Evolutionary conservation across 2,888 invertebrate species (phyloP).

Genomic region (Campopleginae sp.): DNA sequence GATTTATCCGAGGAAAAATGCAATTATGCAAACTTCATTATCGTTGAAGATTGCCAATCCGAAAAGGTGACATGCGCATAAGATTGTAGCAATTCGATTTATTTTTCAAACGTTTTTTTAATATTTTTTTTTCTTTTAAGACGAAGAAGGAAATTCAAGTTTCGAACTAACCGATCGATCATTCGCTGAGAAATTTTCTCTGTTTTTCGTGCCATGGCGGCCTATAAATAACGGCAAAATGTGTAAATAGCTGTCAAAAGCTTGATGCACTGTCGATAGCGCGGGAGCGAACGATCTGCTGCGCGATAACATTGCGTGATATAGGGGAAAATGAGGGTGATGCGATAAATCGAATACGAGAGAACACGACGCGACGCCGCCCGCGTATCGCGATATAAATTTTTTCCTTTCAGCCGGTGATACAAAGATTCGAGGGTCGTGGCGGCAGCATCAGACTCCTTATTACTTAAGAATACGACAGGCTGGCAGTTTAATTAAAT

Average conservation of each 20-base stretch:
- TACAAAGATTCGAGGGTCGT: neutral
- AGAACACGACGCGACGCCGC: neutral
- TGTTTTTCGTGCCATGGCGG: neutral
- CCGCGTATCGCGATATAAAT: neutral
- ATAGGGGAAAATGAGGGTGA: neutral
- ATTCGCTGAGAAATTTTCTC: neutral
- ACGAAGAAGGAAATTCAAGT: neutral
- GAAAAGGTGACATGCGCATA: too few species aligned
- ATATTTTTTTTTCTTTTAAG: neutral
- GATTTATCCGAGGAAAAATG: too few species aligned
- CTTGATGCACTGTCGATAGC: slow-evolving; percentile 10
- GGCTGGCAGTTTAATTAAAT: neutral
- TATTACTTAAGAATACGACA: neutral
- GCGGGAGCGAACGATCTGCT: neutral
- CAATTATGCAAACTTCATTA: too few species aligned
- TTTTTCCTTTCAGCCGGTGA: neutral
- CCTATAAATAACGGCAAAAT: neutral
- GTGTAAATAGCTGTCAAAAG: slow-evolving; percentile 11
- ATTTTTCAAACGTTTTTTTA: neutral
- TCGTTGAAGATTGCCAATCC: too few species aligned
- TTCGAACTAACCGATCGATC: neutral
- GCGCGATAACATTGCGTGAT: slow-evolving; percentile 1
- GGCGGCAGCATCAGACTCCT: neutral
- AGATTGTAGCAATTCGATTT: too few species aligned
- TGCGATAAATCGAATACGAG: slow-evolving; percentile 8